Evolutionary conservation across 2,113 vertebrate genomes (phyloP).

Genomic region (Aptenodytes forsteri): DNA sequence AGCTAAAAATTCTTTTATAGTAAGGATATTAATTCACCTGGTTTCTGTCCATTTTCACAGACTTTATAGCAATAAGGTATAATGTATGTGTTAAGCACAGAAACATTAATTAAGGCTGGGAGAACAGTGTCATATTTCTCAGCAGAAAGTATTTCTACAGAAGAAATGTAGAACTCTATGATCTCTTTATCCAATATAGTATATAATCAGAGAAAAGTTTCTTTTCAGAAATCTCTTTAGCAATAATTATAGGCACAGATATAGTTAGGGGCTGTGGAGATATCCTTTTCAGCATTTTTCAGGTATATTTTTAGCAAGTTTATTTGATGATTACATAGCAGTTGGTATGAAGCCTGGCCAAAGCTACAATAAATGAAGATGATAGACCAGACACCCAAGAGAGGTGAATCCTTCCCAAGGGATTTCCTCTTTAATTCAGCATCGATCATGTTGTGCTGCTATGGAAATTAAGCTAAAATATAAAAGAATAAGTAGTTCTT

Average conservation of each 20-base stretch:
- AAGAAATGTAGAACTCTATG: background rate
- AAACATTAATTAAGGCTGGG: background rate
- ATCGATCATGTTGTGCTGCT: accelerated
- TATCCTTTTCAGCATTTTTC: background rate
- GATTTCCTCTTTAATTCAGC: background rate
- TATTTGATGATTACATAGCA: background rate
- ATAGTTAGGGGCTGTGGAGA: background rate
- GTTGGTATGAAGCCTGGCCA: background rate
- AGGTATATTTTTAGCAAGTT: background rate
- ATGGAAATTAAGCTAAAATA: background rate
- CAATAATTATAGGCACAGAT: background rate
- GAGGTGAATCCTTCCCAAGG: background rate
- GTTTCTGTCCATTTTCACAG: background rate
- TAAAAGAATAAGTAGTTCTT: background rate
- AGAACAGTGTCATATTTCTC: background rate
- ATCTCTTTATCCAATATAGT: background rate
- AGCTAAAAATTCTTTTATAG: background rate
- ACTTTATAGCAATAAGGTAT: background rate
- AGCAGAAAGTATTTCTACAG: background rate
- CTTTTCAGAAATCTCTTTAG: background rate
- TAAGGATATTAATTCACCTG: background rate
- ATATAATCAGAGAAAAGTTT: background rate
- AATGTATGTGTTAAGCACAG: background rate
- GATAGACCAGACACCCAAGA: background rate
- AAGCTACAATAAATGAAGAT: background rate